Base-by-base conservation (phyloP, 37 sponge, comb jelly and placozoan genomes). In the Beroe forskalii region DNA sequence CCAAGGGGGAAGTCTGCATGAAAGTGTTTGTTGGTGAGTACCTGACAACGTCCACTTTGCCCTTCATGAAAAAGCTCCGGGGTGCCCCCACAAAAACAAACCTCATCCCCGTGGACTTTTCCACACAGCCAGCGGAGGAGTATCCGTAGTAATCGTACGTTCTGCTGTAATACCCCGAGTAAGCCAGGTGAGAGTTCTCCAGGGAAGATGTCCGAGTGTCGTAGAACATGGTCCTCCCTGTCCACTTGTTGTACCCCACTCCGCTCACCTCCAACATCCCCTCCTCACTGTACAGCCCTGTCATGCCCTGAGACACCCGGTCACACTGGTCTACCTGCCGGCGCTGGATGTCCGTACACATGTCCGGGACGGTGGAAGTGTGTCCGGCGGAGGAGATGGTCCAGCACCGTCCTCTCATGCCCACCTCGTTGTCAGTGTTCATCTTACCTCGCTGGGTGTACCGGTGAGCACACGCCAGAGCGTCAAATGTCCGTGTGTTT, bases 321-420 rank as follows among this genome's bases (percentile, higher is more conserved):
- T 48, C 55, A 48, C 55, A 48, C 55, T 48, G 55, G 12, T 64
- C 25, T 22, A 22, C 66, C 66, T 64, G 66, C 12, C 55, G 6
- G 55, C 12, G 12, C 55, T 48, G 55, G 12, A 48, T 48, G 55
- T 64, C 25, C 14, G 30, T 64, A 22, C 66, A 64, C 66, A 64
- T 22, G 66, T 64, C 31, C 28, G 86, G 86, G 22, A 80, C 1
- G 27, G 42, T 25, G 0, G 9, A 6, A 3, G 55, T 44, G 37
- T 41, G 28, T 2, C 86, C 86, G 55, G 37, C 30, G 35, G 86
- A 42, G 40, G 27, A 38, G 3, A 80, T 80, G n/a, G 3, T 3
- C 86, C 86, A 80, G 22, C 86, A 80, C 22, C 86, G 37, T 9
- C 86, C 86, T 25, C 24, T 25, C 86, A 80, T 41, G n/a, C 86